A percentile compares a stretch with the other conserved stretches of the same genome.
Evolutionary conservation across 2,797 vertebrate species (phyloP).

Genomic region (Myotis planiceps): DNA sequence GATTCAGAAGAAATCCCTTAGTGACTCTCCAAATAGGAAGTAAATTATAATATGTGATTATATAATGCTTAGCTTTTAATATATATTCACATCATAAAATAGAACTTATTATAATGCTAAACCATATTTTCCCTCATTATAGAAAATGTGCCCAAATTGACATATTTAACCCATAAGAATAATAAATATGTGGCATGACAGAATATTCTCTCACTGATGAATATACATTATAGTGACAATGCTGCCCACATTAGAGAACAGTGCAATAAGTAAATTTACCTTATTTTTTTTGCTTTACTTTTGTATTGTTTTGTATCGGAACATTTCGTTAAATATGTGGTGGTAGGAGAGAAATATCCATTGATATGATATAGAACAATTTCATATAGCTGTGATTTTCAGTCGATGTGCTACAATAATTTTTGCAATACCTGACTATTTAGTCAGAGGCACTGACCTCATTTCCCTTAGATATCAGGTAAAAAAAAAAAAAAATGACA

Average conservation of each 20-base stretch:
- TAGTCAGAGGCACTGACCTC: background rate
- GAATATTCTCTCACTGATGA: background rate
- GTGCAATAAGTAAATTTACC: background rate
- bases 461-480: background rate
- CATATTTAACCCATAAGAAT: background rate
- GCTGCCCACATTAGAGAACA: background rate
- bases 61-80: background rate
- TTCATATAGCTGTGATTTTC: background rate
- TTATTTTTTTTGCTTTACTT: slow-evolving; percentile 48
- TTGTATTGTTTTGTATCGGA: background rate
- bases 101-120: slow-evolving; percentile 35
- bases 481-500: background rate
- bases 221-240: background rate
- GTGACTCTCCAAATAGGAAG: slow-evolving; percentile 7
- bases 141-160: background rate
- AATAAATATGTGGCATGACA: background rate
- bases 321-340: slow-evolving; percentile 36
- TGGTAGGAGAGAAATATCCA: slow-evolving; percentile 1
- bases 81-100: background rate
- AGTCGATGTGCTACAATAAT: background rate
- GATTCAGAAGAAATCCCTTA: slow-evolving; percentile 53
- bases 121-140: slow-evolving; percentile 11
- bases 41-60: background rate
- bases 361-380: background rate
- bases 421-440: background rate